Evolutionary conservation across 92 coral and sea anemone genomes (phyloP), one percentile per base, ranked within the genome.

Genomic region (Chrysogorgia sp.): DNA sequence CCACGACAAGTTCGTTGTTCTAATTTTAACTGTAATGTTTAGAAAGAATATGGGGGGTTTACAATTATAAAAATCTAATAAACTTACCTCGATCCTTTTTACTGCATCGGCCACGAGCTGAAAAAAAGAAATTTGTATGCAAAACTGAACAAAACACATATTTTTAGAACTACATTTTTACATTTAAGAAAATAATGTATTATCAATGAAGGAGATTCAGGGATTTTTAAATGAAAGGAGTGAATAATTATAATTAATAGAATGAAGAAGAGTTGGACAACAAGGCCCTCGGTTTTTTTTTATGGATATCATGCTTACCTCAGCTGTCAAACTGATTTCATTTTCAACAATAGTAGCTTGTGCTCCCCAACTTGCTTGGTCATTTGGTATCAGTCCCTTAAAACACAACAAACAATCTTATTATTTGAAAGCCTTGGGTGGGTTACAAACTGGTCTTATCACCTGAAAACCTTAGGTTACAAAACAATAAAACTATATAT

Each of bases 41-140:
- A n/a, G n/a, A n/a, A n/a, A n/a, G n/a, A n/a, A n/a, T n/a, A n/a
- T n/a, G n/a, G n/a, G n/a, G n/a, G n/a, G n/a, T n/a, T n/a, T n/a
- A n/a, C n/a, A n/a, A n/a, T n/a, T 1, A 21, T 30, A 0, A 14
- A 58, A 58, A 20, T 20, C 12, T 19, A 28, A 58, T 5, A 48
- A 22, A 56, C 71, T 66, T 48, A 88, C 97, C 97, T 92, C 92
- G 20, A 92, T 92, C 60, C 96, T 89, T 53, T 87, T 86, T 32
- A 96, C 96, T 55, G 97, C 94, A 59, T 92, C 92, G 8, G 97
- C 97, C 19, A 92, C 97, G 79, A 92, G 97, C 97, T 92, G 64
- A 15, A 61, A 61, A 21, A 29, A 25, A 7, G 68, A 48, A 48
- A 6, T 48, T 48, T 1, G 15, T 48, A 48, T 48, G 56, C 15